phyloP scores from a whole-genome alignment of 2,888 invertebrate species.

The Drosophila siamana region DNA sequence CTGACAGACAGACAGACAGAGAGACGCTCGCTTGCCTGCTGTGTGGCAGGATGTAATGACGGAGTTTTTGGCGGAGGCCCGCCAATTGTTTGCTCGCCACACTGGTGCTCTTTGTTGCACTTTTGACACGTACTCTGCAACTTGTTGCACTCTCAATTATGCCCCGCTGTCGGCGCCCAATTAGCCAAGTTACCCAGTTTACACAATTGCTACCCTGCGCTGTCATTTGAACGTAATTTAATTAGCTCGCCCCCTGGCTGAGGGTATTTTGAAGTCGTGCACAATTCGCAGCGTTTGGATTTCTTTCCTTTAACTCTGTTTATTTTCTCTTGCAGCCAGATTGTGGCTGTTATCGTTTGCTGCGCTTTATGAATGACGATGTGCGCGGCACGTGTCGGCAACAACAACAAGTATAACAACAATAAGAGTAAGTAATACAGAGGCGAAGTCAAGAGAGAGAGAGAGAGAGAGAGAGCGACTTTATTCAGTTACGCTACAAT shows the following conservation, averaged over 20 bases:
- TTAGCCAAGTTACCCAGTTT: slow-evolving; percentile 43
- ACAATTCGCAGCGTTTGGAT: not conserved
- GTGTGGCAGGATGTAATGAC: slow-evolving; percentile 45
- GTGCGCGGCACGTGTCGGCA: slow-evolving; percentile 61
- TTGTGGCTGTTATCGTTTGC: slow-evolving; percentile 28
- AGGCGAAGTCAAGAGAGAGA: slow-evolving; percentile 12
- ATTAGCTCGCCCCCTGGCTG: not conserved
- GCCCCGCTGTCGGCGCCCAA: slow-evolving; percentile 37
- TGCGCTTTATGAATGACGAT: slow-evolving; percentile 66
- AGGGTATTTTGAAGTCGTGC: slow-evolving; percentile 13
- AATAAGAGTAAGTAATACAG: slow-evolving; percentile 8
- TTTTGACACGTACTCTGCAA: slow-evolving; percentile 42
- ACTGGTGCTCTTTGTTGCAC: slow-evolving; percentile 30
- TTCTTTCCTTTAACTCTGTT: slow-evolving; percentile 27
- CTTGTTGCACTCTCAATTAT: slow-evolving; percentile 68
- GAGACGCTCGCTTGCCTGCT: slow-evolving; percentile 25
- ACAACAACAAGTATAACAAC: slow-evolving; percentile 14
- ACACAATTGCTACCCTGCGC: not conserved
- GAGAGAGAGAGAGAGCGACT: too few relatives aligned
- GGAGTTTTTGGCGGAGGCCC: slow-evolving; percentile 16
- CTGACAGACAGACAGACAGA: slow-evolving; percentile 64
- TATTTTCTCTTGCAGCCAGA: slow-evolving; percentile 35
- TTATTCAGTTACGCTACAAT: slow-evolving; percentile 60
- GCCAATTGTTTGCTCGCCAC: slow-evolving; percentile 20
- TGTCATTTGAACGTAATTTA: not conserved